A percentile compares a stretch with the other conserved stretches of the same genome.
Conservation (phyloP, 2,797 vertebrate species). For the Percopsis omiscomaycus region DNA sequence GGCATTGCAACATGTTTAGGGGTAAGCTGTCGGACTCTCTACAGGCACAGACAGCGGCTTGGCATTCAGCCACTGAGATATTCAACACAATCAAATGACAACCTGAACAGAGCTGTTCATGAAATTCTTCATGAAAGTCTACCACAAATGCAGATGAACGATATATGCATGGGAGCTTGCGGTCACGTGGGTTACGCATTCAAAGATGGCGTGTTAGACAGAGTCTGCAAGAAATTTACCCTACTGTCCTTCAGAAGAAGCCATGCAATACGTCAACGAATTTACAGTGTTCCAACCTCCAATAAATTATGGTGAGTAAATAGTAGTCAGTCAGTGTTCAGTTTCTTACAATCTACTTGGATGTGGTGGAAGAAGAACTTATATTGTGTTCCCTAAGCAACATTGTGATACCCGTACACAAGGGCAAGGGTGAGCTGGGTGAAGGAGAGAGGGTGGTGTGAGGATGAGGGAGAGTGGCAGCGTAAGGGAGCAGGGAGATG, state of each 20-base stretch:
- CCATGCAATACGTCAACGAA: not conserved
- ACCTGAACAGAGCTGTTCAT: slow-evolving; percentile 10
- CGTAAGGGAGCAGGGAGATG: not conserved
- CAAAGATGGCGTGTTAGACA: slow-evolving; percentile 1
- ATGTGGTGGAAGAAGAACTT: too few relatives aligned
- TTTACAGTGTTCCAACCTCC: not conserved
- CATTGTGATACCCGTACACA: too few relatives aligned
- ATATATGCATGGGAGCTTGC: slow-evolving; percentile 18
- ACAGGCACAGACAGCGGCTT: slow-evolving; percentile 2
- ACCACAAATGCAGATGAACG: slow-evolving; percentile 9
- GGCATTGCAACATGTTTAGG: slow-evolving; percentile 21
- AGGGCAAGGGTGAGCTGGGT: too few relatives aligned
- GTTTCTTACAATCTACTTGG: too few relatives aligned
- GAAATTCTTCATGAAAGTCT: slow-evolving; percentile 16
- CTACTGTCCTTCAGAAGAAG: not conserved
- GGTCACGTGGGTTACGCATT: slow-evolving; percentile 1
- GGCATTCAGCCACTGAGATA: slow-evolving; percentile 11
- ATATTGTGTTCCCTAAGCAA: too few relatives aligned
- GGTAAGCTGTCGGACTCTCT: slow-evolving; percentile 9
- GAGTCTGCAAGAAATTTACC: slow-evolving; percentile 4
- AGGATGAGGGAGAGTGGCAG: not conserved
- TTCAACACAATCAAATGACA: slow-evolving; percentile 7
- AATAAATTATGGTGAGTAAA: slow-evolving; percentile 1
- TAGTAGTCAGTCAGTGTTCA: too few relatives aligned
- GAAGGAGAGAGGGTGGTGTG: not conserved